A percentile compares a stretch with the other conserved stretches of the same genome.
These are phyloP conservation scores for Teleopsis dalmanni DNA, from an alignment of 1,140 invertebrate genomes.

Conservation along the genomic window DNA sequence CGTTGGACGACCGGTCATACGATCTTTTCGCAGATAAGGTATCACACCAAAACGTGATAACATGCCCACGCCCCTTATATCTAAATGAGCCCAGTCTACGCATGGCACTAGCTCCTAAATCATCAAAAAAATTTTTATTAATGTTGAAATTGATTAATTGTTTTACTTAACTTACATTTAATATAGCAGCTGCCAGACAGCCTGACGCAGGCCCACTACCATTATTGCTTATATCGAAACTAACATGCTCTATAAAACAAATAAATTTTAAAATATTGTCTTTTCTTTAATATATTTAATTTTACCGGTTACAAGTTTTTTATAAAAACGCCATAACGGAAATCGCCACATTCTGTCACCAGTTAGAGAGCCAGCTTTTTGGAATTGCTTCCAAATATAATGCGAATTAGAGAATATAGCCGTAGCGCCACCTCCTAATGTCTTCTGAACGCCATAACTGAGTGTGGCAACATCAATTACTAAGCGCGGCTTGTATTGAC, in stretches of 20 bases:
- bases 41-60: constrained; percentile 47
- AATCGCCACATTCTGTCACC: constrained; percentile 87
- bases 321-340: constrained; percentile 77
- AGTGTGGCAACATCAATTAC: constrained; percentile 74
- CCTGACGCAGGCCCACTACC: constrained; percentile 50
- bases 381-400: constrained; percentile 56
- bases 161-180: constrained; percentile 45
- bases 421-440: constrained; percentile 66
- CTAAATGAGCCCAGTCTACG: too few species aligned
- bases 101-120: constrained; percentile 53
- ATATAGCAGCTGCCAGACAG: constrained; percentile 61
- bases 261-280: not conserved
- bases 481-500: constrained; percentile 53
- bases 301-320: constrained; percentile 54
- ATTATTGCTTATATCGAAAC: constrained; percentile 57
- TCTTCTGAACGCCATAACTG: constrained; percentile 36
- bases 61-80: constrained; percentile 61
- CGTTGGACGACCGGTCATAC: constrained; percentile 54
- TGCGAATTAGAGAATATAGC: constrained; percentile 71
- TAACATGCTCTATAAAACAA: constrained; percentile 14
- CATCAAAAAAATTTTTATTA: not conserved
- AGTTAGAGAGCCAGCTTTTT: constrained; percentile 58
- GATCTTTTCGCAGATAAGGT: constrained; percentile 51
- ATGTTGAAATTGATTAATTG: not conserved
- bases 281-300: not conserved